A percentile compares a stretch with the other conserved stretches of the same genome.
Evolutionary conservation across 2,797 vertebrate species (phyloP).

Genomic region (Pantherophis alleghaniensis): DNA sequence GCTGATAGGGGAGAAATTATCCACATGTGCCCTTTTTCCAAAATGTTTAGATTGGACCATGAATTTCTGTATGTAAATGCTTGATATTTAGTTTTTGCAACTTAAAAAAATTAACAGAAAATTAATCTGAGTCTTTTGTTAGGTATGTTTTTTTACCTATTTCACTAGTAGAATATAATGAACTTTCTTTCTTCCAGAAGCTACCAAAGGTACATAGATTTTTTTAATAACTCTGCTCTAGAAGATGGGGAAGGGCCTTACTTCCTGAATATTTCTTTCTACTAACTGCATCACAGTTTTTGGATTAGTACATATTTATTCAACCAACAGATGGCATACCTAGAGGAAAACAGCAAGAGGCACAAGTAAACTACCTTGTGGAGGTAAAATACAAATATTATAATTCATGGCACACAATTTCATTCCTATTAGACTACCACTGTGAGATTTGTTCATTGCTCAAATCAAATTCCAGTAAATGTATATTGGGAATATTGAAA

Average conservation of each 20-base stretch:
- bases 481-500: not conserved
- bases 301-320: conserved; percentile 15
- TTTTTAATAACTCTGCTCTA: not conserved
- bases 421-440: not conserved
- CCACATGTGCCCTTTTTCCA: not conserved
- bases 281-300: not conserved
- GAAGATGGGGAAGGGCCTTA: not conserved
- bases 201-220: not conserved
- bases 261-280: not conserved
- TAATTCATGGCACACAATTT: not conserved
- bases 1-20: not conserved
- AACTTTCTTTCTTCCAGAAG: not conserved
- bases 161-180: not conserved
- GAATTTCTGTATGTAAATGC: not conserved
- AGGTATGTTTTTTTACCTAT: conserved; percentile 6
- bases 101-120: conserved; percentile 31
- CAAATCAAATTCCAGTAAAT: conserved; percentile 5
- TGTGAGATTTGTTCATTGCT: not conserved
- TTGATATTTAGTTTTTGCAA: conserved; percentile 2
- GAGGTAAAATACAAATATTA: conserved; percentile 7
- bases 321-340: conserved; percentile 15
- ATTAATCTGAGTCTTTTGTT: not conserved
- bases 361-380: not conserved
- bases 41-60: not conserved
- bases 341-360: not conserved